Evolutionary conservation across 2,113 vertebrate genomes (phyloP).

Genomic region (Chaetura pelagica): DNA sequence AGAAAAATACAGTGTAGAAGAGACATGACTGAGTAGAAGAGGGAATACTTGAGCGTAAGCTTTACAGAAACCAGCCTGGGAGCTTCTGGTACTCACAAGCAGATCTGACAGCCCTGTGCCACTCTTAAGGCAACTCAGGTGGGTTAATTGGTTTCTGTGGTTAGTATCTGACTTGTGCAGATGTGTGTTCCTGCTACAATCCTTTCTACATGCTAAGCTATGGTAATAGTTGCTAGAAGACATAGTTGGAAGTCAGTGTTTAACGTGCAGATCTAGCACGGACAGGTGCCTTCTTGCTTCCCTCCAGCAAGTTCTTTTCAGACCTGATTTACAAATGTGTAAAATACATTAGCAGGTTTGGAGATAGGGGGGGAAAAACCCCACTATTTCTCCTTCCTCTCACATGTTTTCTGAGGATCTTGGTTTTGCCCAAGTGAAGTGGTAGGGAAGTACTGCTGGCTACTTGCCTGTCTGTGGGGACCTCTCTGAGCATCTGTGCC

Average conservation of each 20-base stretch:
- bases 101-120: background rate
- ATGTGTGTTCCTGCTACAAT: background rate
- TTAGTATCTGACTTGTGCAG: background rate
- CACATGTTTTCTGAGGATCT: background rate
- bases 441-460: background rate
- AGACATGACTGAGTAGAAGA: background rate
- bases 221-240: background rate
- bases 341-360: accelerated
- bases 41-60: background rate
- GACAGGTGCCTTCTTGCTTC: background rate
- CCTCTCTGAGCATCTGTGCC: background rate
- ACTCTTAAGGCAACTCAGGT: background rate
- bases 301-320: background rate
- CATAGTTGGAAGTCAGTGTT: background rate
- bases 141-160: background rate
- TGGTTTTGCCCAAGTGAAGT: background rate
- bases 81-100: background rate
- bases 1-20: background rate
- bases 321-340: background rate
- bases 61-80: background rate
- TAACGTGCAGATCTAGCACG: background rate
- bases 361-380: too few relatives aligned
- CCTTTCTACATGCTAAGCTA: accelerated
- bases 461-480: background rate
- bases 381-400: background rate